Percentiles rank a stretch among this genome's conserved stretches.
Conservation (phyloP, 2,113 vertebrate genomes). For the Spermophilus dauricus region DNA sequence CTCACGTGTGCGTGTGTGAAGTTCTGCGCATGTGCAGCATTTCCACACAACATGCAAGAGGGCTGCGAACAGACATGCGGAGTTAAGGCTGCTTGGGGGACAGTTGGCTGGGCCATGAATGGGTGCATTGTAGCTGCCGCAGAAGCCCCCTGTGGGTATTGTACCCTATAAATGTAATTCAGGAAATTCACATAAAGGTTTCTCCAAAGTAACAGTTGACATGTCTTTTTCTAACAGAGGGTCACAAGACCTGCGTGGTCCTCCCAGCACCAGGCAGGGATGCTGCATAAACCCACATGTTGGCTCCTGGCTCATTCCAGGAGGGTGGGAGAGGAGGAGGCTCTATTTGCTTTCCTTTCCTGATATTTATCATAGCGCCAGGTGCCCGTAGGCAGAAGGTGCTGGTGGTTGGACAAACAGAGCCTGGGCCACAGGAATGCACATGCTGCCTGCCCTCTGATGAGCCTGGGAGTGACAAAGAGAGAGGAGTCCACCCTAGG, state of each 20-base stretch:
- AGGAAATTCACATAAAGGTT: constrained; percentile 65
- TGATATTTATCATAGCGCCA: constrained; percentile 47
- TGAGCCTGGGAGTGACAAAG: not conserved
- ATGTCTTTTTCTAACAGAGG: not conserved
- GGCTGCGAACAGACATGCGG: not conserved
- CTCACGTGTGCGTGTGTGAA: not conserved
- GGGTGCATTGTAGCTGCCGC: not conserved
- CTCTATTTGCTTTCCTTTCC: not conserved
- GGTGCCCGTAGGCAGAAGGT: not conserved
- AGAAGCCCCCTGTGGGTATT: not conserved
- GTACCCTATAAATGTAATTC: constrained; percentile 38
- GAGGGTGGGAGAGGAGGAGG: not conserved
- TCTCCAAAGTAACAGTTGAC: constrained; percentile 39
- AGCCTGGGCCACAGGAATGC: not conserved
- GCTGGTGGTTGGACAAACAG: not conserved
- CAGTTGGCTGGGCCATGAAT: not conserved
- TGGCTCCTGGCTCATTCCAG: not conserved
- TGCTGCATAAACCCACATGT: not conserved
- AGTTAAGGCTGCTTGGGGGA: not conserved
- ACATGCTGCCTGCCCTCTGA: not conserved
- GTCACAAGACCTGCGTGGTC: constrained; percentile 13
- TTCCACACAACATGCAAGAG: not conserved
- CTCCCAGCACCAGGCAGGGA: accelerated
- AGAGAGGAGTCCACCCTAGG: not conserved
- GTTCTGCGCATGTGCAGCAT: not conserved